Base-by-base conservation (phyloP, 2,113 vertebrate species). In the Fulmarus glacialis region DNA sequence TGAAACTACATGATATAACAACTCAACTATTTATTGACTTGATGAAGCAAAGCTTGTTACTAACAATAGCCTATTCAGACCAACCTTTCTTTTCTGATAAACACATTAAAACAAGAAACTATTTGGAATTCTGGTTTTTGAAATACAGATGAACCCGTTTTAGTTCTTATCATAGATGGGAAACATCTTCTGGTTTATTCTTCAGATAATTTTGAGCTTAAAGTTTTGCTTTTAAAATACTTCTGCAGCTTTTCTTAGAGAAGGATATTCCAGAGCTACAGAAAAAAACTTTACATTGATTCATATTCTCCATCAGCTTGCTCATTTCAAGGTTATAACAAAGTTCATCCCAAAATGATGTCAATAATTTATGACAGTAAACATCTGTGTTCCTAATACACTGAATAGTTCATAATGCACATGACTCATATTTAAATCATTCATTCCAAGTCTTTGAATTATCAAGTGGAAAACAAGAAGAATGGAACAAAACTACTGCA, bases 21-120 rank as follows among this genome's bases (percentile, higher is more conserved):
- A 73, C 84, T 94, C 96, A 97, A 91, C 95, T 97, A 98, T 98
- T 98, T 95, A 92, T 97, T 94, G 98, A 97, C 97, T 95, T 96
- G 97, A 97, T 88, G 96, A 97, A 96, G 94, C 92, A 96, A 97
- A 97, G 97, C 94, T 94, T 98, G 97, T 97, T 97, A 96, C 94
- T 97, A 98, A 98, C 98, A 98, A 95, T 86, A 96, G 97, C 94
- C 96, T 87, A 97, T 96, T 96, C 97, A 97, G 80, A 59, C 48
- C 36, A 97, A 96, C 86, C 79, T 97, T 93, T 83, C 66, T 96
- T 74, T 92, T 96, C 85, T 74, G 68, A 88, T 90, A 96, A 97
- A 96, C 91, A 95, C 66, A 72, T 30, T 42, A 86, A 59, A 50
- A 15, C 55, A 90, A 95, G 52, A 93, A 95, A 34, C 1, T 2